Evolutionary conservation across 2,113 vertebrate species (phyloP), one percentile per base, ranked within the genome.

Genomic region (Protobothrops mucrosquamatus): DNA sequence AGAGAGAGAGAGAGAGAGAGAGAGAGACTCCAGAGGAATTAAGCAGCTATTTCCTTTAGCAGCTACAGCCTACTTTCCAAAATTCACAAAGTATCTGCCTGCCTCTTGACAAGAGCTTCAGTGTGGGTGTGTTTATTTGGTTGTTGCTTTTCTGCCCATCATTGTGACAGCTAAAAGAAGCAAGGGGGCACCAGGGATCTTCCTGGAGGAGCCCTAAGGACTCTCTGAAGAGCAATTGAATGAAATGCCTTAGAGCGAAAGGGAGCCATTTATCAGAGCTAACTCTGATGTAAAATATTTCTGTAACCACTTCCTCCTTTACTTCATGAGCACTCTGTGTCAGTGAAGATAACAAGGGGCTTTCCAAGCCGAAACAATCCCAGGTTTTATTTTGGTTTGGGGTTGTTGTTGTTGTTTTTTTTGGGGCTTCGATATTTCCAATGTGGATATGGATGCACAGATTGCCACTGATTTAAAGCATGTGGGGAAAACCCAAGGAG

Each of bases 381-480:
- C 1, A 20, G 89, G 34, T 81, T 81, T 81, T 81, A 81, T 81
- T 81, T 43, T 43, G 6, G 18, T 81, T 34, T 6, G 29, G 64
- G 29, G 3, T 15, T n/a, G 18, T 46, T 46, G 3, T 6, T 46
- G 2, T 46, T 46, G 4, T 46, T 46, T 46, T 46, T 52, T 51
- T n/a, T n/a, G n/a, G n/a, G 24, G 29, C 23, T n/a, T 94, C 91
- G 29, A 5, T 87, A 91, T 87, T 97, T 97, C 95, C 93, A 94
- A 93, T 87, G 55, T 92, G 88, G 93, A 95, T 96, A 94, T 1
- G 59, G 96, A 94, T 91, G 96, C 97, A 97, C 97, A 98, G 97
- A 98, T 98, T 98, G 98, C 95, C 95, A 94, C 96, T 96, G 94
- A 97, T 97, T 97, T 97, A 94, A 97, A 97, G 96, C 97, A 97